A percentile compares a stretch with the other conserved stretches of the same genome.
These are phyloP conservation scores for Coturnix japonica DNA, from an alignment of 2,113 vertebrate species.

Conservation along the genomic window DNA sequence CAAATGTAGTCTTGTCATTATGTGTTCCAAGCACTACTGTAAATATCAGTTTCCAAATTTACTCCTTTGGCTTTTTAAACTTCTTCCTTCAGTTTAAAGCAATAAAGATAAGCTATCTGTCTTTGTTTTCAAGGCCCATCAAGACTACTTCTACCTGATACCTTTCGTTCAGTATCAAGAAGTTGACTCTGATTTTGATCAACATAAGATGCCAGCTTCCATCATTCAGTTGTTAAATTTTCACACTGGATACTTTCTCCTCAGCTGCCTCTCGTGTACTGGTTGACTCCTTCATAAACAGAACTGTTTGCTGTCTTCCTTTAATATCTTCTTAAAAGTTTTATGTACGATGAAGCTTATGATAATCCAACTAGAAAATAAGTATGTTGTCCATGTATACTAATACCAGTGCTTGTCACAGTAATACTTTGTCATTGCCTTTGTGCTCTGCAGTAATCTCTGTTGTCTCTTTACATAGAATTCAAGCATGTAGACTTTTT, in stretches of 20 bases:
- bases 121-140: slow-evolving; percentile 51
- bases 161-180: slow-evolving; percentile 29
- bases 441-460: background rate
- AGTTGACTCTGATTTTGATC: slow-evolving; percentile 35
- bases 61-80: slow-evolving; percentile 12
- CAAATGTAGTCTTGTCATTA: background rate
- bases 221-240: background rate
- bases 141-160: slow-evolving; percentile 32
- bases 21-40: background rate
- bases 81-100: slow-evolving; percentile 3
- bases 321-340: slow-evolving; percentile 1
- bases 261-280: background rate
- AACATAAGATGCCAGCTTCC: slow-evolving; percentile 6
- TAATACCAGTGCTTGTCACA: background rate
- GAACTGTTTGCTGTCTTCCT: background rate
- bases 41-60: background rate
- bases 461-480: background rate
- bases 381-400: background rate
- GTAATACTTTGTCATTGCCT: background rate
- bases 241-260: slow-evolving; percentile 12
- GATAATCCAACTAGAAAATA: background rate
- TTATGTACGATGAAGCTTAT: background rate
- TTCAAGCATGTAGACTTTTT: background rate
- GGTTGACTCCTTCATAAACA: background rate
- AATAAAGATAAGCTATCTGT: slow-evolving; percentile 41